Evolutionary conservation across 2,888 invertebrate species (phyloP).

Genomic region (Gari tellinella): DNA sequence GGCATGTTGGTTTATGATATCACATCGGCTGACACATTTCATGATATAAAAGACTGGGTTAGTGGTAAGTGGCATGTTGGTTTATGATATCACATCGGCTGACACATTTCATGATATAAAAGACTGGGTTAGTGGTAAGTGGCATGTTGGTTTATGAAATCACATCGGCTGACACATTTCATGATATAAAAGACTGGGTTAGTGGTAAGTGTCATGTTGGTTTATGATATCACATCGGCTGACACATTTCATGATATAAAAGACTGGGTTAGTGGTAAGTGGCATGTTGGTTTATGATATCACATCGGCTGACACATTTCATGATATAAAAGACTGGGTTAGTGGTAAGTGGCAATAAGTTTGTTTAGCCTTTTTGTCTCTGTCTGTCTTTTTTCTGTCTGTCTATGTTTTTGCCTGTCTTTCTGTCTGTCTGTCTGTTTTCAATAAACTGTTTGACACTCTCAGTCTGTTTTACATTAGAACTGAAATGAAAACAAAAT

Average conservation of each 20-base stretch:
- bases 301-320: neutral
- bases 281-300: neutral
- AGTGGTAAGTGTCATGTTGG: constrained; percentile 85
- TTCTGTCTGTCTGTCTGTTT: no score
- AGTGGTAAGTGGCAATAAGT: no score
- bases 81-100: constrained; percentile 93
- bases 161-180: constrained; percentile 90
- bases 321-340: constrained; percentile 2
- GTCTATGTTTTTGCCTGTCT: no score
- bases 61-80: constrained; percentile 88
- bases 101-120: constrained; percentile 92
- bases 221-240: neutral
- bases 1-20: constrained; percentile 93
- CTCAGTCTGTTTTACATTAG: no score
- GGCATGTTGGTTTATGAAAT: constrained; percentile 93
- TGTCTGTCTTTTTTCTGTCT: no score
- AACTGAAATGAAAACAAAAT: no score
- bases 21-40: constrained; percentile 90
- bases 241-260: constrained; percentile 4
- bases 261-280: neutral
- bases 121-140: constrained; percentile 91
- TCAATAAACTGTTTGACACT: no score
- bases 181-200: constrained; percentile 94
- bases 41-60: constrained; percentile 94
- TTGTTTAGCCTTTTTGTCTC: no score